These are phyloP conservation scores for Nemoura dubitans DNA, from an alignment of 2,888 invertebrate genomes.

Conservation along the genomic window DNA sequence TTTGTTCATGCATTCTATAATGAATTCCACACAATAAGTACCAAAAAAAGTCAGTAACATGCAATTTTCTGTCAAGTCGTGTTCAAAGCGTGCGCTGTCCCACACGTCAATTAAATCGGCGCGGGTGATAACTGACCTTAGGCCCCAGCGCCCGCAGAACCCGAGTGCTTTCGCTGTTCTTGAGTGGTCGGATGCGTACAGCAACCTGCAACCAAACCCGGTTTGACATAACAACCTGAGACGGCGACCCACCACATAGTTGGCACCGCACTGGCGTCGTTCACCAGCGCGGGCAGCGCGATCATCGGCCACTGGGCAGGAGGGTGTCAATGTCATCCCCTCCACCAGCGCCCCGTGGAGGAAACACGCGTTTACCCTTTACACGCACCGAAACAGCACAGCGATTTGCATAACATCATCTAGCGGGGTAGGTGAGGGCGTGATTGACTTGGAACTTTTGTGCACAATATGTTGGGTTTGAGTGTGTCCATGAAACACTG, in stretches of 20 bases:
- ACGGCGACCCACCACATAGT: not conserved
- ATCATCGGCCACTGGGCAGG: not conserved
- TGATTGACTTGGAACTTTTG: not conserved
- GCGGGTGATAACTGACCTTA: conserved; percentile 66
- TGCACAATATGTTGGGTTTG: not conserved
- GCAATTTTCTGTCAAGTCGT: too few relatives aligned
- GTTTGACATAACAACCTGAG: not conserved
- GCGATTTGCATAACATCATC: not conserved
- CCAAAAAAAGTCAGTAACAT: too few relatives aligned
- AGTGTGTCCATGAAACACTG: not conserved
- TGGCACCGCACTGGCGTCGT: conserved; percentile 52
- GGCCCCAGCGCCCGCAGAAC: conserved; percentile 80
- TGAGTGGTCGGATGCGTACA: conserved; percentile 87
- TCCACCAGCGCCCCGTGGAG: not conserved
- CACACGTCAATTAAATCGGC: too few relatives aligned
- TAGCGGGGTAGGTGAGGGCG: not conserved
- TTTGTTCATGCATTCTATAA: too few relatives aligned
- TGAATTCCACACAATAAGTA: too few relatives aligned
- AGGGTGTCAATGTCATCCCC: conserved; percentile 7
- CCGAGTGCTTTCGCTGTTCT: conserved; percentile 77
- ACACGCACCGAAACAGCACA: not conserved
- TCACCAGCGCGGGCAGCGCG: not conserved
- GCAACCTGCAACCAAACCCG: conserved; percentile 72
- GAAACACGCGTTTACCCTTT: conserved; percentile 12
- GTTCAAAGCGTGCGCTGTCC: too few relatives aligned